phyloP scores from a whole-genome alignment of 53 echinoderm and acorn worm species.

The Henricia sp. region DNA sequence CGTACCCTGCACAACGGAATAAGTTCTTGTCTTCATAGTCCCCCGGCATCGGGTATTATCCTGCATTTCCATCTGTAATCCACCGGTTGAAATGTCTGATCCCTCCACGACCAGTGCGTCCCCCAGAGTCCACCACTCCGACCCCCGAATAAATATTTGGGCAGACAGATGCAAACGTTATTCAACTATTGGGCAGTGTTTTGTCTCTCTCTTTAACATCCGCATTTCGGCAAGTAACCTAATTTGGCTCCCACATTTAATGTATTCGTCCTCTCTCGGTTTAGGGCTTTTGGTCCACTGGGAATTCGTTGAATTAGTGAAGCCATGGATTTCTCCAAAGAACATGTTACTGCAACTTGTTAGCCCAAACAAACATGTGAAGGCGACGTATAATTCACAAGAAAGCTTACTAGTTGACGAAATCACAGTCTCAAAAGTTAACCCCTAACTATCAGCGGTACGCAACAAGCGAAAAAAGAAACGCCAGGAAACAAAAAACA shows the following conservation, averaged over 20 bases:
- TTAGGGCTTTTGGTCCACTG: too few relatives aligned
- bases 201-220: not conserved
- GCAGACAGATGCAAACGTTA: constrained; percentile 28
- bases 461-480: too few relatives aligned
- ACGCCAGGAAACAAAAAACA: too few relatives aligned
- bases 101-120: not conserved
- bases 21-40: not conserved
- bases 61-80: constrained; percentile 28
- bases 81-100: not conserved
- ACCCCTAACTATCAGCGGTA: too few relatives aligned
- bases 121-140: not conserved
- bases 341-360: too few relatives aligned
- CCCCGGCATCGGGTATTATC: constrained; percentile 30
- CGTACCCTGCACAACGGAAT: too few relatives aligned
- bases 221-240: not conserved
- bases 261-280: constrained; percentile 53
- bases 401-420: too few relatives aligned
- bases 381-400: too few relatives aligned
- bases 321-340: too few relatives aligned
- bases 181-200: constrained; percentile 15
- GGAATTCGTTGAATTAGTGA: too few relatives aligned
- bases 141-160: constrained; percentile 50
- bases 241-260: constrained; percentile 22
- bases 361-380: too few relatives aligned
- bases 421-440: too few relatives aligned